Percentiles rank a stretch among this genome's conserved stretches.
Evolutionary conservation across 2,113 vertebrate species (phyloP).

Genomic region (Brienomyrus longianalis): DNA sequence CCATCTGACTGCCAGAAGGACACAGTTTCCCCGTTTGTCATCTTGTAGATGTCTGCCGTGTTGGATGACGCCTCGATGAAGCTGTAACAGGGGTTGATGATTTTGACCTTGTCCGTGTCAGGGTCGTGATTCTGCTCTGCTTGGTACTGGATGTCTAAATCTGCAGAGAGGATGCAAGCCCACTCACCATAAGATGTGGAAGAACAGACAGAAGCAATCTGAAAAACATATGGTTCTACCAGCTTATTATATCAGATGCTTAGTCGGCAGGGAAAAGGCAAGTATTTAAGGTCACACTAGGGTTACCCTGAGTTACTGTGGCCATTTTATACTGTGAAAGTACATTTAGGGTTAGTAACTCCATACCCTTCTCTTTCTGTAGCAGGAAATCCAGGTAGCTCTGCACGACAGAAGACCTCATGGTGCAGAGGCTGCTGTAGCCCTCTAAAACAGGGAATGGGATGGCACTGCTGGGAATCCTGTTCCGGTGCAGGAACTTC

Average conservation of each 20-base stretch:
- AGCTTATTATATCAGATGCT: neutral
- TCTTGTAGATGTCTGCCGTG: constrained; percentile 77
- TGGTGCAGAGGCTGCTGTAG: constrained; percentile 87
- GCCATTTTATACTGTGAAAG: neutral
- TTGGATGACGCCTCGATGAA: constrained; percentile 91
- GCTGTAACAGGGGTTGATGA: constrained; percentile 84
- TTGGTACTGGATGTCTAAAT: constrained; percentile 65
- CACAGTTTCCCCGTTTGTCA: constrained; percentile 87
- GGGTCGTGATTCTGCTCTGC: constrained; percentile 73
- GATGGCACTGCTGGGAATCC: constrained; percentile 78
- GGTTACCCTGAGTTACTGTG: neutral
- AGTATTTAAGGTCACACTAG: neutral
- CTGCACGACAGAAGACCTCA: constrained; percentile 85
- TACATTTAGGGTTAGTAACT: neutral
- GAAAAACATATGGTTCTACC: neutral
- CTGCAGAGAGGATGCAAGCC: constrained; percentile 35
- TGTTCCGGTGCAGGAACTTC: constrained; percentile 85
- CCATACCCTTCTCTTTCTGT: constrained; percentile 82
- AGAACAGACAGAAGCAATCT: neutral
- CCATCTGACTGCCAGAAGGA: constrained; percentile 98
- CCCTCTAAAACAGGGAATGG: constrained; percentile 86
- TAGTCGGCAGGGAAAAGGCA: neutral
- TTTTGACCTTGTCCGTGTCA: constrained; percentile 80
- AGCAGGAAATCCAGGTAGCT: constrained; percentile 79
- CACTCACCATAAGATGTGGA: neutral